Percentiles rank a stretch among this genome's conserved stretches.
Evolutionary conservation across 2,113 vertebrate species (phyloP).

Genomic region (Cavia aperea): DNA sequence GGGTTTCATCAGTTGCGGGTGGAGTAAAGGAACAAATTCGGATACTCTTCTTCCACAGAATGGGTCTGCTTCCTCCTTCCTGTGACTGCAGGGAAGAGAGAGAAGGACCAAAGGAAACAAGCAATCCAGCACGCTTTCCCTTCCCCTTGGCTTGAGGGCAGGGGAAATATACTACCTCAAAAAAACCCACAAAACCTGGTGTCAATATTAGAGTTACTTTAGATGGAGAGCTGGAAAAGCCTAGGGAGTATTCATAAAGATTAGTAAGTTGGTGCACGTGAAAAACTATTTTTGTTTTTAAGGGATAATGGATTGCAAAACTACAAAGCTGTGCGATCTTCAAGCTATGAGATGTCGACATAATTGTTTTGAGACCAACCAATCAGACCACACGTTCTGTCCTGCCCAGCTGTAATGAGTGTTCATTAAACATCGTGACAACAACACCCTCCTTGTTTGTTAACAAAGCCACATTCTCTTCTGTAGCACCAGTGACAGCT

Average conservation of each 20-base stretch:
- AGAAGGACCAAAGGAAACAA: background rate
- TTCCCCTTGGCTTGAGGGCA: background rate
- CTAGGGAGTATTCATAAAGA: constrained; percentile 5
- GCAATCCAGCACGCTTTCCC: background rate
- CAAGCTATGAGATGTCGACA: constrained; percentile 66
- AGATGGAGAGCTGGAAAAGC: constrained; percentile 25
- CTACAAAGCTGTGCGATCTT: constrained; percentile 52
- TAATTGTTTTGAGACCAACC: constrained; percentile 68
- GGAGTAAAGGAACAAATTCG: background rate
- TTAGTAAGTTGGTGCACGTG: background rate
- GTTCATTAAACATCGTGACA: constrained; percentile 63
- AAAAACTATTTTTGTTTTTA: constrained; percentile 55
- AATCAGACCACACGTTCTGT: constrained; percentile 57
- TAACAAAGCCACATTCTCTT: constrained; percentile 66
- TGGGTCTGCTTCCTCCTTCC: background rate
- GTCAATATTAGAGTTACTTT: background rate
- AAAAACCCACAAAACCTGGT: background rate
- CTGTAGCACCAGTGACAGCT: constrained; percentile 46
- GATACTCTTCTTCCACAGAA: background rate
- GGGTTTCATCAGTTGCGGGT: background rate
- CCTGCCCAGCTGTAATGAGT: constrained; percentile 62
- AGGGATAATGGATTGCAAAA: constrained; percentile 55
- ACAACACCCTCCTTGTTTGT: constrained; percentile 65
- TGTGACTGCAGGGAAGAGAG: background rate
- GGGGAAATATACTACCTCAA: background rate